Evolutionary conservation across 2,797 vertebrate genomes (phyloP), one percentile per base, ranked within the genome.

Genomic region (Dermochelys coriacea): DNA sequence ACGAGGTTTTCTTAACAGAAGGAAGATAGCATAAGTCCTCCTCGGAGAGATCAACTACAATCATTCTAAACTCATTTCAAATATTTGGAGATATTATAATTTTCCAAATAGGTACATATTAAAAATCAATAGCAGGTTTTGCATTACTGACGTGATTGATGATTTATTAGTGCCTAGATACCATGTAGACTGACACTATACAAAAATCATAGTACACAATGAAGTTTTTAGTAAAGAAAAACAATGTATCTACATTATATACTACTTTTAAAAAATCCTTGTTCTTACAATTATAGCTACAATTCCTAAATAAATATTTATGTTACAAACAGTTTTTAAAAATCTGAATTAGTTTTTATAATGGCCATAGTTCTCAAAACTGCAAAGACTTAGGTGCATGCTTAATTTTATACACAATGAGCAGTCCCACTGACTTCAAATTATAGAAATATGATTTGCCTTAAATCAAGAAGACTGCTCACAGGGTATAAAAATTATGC

Each of bases 31-130:
- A 88, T 90, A 85, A 0, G 0, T 83, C 78, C 90, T 83, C 61
- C 86, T 16, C 11, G 1, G 29, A 80, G 75, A 47, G 83, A 55
- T 57, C 4, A 85, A 55, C 45, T 82, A 51, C 92, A 97, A 91
- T 78, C 90, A 91, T 94, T 97, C 84, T 93, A 97, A 97, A 95
- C n/a, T 51, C 83, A 94, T 92, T 97, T 94, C 54, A 94, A 96
- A 88, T 94, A 96, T 95, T 94, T 96, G 93, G 82, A 95, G 89
- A 87, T 68, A 96, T 93, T 95, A 85, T 54, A 97, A 91, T 96
- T 84, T 96, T 98, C 96, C 94, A 96, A 89, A 93, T 96, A 93
- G 90, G 95, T 74, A 95, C 91, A 96, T 96, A 96, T 89, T 84
- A 94, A 95, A 61, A 91, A 97, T 96, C 96, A 94, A 96, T 8